Evolutionary conservation across 2,797 vertebrate genomes (phyloP), one percentile per base, ranked within the genome.

Genomic region (Neoniphon sammara): DNA sequence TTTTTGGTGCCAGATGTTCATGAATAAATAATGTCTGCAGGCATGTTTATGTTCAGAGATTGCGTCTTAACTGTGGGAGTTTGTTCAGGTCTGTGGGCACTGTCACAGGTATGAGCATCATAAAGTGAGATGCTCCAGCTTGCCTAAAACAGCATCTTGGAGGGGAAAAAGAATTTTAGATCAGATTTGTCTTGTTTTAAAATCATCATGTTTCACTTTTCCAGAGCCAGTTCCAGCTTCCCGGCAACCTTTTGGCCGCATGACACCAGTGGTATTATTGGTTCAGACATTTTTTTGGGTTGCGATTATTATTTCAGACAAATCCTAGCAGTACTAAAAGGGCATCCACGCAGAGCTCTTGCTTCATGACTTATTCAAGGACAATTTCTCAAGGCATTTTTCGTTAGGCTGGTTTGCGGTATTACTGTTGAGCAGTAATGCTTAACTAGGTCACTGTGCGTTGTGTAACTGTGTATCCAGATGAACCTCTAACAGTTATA

Each of bases 401-500:
- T 77, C 79, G 72, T 79, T 49, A 20, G 34, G 54, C 55, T 67
- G 66, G n/a, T 89, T 85, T 81, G 57, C 75, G 27, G 75, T 74
- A 31, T 76, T 75, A 25, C 66, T 59, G 75, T 70, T 59, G 73
- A 81, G 77, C 75, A 70, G 61, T 20, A 50, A 18, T 25, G 23
- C 18, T n/a, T 87, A 93, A 92, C 89, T 94, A 89, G 93, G 93
- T 92, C 90, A 89, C 73, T 42, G 65, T 65, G 54, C 73, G 88
- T 92, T 93, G 85, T 88, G 81, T 88, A 91, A 90, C 84, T n/a
- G 77, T 78, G 80, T 66, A 67, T 92, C 77, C 83, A 82, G 83
- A 90, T 82, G 87, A 85, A 77, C 76, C 80, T 83, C 88, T 88
- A 80, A 72, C 83, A 78, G 83, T 90, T 92, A 91, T 83, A 92